A percentile compares a stretch with the other conserved stretches of the same genome.
These are phyloP conservation scores for Parasteatoda lunata DNA, from an alignment of 2,888 invertebrate species.

Conservation along the genomic window DNA sequence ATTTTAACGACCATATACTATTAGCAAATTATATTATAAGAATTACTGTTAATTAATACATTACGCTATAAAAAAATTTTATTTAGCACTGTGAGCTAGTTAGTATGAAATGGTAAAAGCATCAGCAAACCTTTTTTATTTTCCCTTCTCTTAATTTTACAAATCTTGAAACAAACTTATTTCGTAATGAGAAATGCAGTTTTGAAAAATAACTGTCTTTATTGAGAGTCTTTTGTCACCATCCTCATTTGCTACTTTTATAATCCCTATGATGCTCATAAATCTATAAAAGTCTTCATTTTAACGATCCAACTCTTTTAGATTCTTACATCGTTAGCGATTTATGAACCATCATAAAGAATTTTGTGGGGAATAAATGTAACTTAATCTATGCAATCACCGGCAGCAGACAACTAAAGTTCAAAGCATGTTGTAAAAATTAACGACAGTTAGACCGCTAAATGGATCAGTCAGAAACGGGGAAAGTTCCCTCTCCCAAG, in stretches of 20 bases:
- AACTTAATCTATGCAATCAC: conserved; percentile 1
- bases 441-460: background rate
- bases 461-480: background rate
- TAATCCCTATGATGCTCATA: conserved; percentile 21
- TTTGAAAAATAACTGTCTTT: background rate
- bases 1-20: too few relatives aligned
- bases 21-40: too few relatives aligned
- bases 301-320: conserved; percentile 24
- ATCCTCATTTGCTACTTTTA: background rate
- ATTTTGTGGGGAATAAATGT: conserved; percentile 8
- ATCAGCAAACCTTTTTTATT: too few relatives aligned
- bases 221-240: background rate
- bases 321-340: conserved; percentile 25
- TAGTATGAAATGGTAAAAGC: too few relatives aligned
- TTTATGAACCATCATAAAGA: conserved; percentile 26
- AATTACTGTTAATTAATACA: too few relatives aligned
- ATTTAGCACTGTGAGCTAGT: too few relatives aligned
- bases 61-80: too few relatives aligned
- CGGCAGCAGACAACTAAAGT: background rate
- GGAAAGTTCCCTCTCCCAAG: background rate
- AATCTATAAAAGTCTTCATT: conserved; percentile 26
- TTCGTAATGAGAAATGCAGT: too few relatives aligned
- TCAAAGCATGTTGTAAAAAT: background rate
- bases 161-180: too few relatives aligned
- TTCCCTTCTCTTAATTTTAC: too few relatives aligned